Percentiles rank a stretch among this genome's conserved stretches.
These are phyloP conservation scores for Neoniphon sammara DNA, from an alignment of 2,797 vertebrate species.

Conservation along the genomic window DNA sequence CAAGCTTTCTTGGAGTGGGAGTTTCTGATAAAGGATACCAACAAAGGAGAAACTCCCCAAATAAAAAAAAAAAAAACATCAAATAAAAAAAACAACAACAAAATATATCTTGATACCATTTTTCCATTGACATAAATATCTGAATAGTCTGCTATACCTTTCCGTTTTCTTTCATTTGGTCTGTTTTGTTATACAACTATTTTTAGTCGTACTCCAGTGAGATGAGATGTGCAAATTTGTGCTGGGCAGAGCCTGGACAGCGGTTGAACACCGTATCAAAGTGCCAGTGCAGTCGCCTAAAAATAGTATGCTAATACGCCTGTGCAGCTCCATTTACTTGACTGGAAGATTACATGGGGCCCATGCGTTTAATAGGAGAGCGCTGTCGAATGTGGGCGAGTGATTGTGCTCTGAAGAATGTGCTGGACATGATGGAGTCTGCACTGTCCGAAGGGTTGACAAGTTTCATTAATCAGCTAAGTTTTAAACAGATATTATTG, in stretches of 20 bases:
- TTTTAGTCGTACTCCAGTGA: conserved; percentile 24
- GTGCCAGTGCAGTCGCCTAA: conserved; percentile 52
- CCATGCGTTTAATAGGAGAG: conserved; percentile 31
- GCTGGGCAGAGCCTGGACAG: conserved; percentile 44
- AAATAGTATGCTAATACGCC: conserved; percentile 72
- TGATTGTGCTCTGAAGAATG: conserved; percentile 22
- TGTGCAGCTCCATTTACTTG: conserved; percentile 35
- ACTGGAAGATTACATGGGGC: conserved; percentile 24
- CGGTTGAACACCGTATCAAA: conserved; percentile 62
- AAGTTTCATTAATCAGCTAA: conserved; percentile 1
- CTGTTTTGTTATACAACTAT: background rate
- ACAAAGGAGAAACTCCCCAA: conserved; percentile 12
- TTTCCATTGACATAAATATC: background rate
- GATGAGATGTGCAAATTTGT: conserved; percentile 44
- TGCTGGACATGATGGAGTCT: background rate
- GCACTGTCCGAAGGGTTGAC: background rate
- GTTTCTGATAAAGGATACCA: conserved; percentile 14
- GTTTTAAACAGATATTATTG: conserved; percentile 3
- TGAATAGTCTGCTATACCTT: no score
- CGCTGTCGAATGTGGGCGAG: conserved; percentile 19
- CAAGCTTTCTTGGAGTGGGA: background rate
- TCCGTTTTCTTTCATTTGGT: background rate
- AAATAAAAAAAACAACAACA: no score
- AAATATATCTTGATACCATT: conserved; percentile 8
- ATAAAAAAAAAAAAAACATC: no score